Evolutionary conservation across 1,140 invertebrate genomes (phyloP), one percentile per base, ranked within the genome.

Genomic region (Heliconius eleuchia): DNA sequence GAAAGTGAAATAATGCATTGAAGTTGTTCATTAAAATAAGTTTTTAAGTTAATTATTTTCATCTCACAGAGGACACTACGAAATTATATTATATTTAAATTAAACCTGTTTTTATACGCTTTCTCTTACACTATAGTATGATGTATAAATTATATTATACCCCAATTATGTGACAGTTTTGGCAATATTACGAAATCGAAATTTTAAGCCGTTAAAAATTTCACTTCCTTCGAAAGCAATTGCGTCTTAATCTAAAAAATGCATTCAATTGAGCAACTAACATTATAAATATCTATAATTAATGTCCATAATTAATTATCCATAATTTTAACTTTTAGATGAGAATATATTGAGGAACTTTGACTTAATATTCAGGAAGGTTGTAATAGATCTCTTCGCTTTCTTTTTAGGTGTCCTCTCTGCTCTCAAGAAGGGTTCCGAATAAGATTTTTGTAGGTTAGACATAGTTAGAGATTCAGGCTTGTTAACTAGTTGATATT

Each of bases 261-360:
- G 92, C 92, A 92, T 86, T 83, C 39, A 86, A 87, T 94, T 94
- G 92, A 94, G 92, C 92, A 94, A 93, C 84, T 87, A 86, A 87
- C 83, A 85, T 82, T 81, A 81, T 82, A 79, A 83, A 73, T 81
- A 77, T 37, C 34, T 27, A 71, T 75, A 52, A 55, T 71, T 27
- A 80, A 37, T 37, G 34, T 34, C 34, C 34, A 34, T 34, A 34
- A 34, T 34, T 34, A 6, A 34, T 34, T 34, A 37, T 37, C 34
- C 34, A 37, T 37, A 6, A 71, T 74, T 66, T 92, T 92, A 94
- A 88, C 90, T 90, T 82, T 94, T 94, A 1, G 91, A 88, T 8
- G 90, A 83, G 83, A 94, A 93, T 42, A 94, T 93, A 74, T 93
- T 94, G 66, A 94, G 80, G 79, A 94, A 89, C 66, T 94, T 94